Evolutionary conservation across 2,113 vertebrate genomes (phyloP).

Genomic region (Zingel zingel): DNA sequence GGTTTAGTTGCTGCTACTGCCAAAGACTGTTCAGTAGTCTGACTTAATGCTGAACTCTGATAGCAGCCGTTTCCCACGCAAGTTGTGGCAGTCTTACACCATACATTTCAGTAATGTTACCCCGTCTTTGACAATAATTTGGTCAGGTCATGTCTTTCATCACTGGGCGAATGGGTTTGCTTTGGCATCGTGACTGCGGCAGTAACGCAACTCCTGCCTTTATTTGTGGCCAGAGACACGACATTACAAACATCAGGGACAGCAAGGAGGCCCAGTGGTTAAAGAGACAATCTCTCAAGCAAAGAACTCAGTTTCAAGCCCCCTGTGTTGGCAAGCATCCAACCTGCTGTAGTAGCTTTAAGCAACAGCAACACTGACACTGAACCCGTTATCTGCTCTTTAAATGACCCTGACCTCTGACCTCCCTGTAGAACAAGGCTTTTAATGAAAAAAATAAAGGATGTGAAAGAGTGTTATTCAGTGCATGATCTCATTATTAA

Average conservation of each 20-base stretch:
- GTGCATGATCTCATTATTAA: conserved; percentile 24
- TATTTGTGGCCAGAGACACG: conserved; percentile 55
- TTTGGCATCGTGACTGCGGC: conserved; percentile 48
- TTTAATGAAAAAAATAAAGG: not conserved
- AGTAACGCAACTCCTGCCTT: conserved; percentile 61
- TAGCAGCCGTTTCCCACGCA: conserved; percentile 45
- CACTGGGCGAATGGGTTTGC: conserved; percentile 43
- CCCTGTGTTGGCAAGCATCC: conserved; percentile 23
- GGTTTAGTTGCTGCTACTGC: not conserved
- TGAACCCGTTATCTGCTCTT: conserved; percentile 18
- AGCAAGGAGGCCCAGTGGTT: conserved; percentile 21
- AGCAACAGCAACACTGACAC: conserved; percentile 25
- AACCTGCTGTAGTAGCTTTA: conserved; percentile 41
- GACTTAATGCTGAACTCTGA: conserved; percentile 12
- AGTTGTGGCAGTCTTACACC: conserved; percentile 44
- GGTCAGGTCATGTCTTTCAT: conserved; percentile 55
- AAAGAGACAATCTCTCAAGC: conserved; percentile 31
- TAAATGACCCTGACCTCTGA: conserved; percentile 34
- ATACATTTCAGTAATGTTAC: conserved; percentile 27
- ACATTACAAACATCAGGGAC: conserved; percentile 41
- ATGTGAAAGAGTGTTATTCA: conserved; percentile 29
- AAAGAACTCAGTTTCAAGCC: conserved; percentile 11
- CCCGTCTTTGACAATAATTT: conserved; percentile 52
- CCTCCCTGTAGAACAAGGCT: conserved; percentile 31
- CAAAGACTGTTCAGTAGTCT: conserved; percentile 8